Conservation (phyloP, 2,797 vertebrate genomes). For the Anguilla megastoma region DNA sequence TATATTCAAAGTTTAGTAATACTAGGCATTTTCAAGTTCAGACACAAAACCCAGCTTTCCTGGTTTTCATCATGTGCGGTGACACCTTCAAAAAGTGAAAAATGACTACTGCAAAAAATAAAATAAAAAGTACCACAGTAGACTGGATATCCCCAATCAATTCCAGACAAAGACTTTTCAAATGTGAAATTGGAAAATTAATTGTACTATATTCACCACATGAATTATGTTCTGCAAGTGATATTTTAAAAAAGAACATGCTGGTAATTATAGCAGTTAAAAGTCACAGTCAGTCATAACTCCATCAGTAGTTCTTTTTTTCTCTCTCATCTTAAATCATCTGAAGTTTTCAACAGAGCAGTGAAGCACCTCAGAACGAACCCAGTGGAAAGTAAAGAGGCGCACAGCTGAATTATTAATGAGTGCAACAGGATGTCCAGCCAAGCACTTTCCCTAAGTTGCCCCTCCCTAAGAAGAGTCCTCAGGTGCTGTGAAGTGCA, state of each 20-base stretch:
- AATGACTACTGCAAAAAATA: neutral
- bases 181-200: neutral
- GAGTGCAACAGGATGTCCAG: neutral
- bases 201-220: neutral
- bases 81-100: neutral
- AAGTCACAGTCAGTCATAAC: neutral
- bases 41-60: neutral
- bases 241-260: neutral
- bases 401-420: neutral
- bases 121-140: neutral
- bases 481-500: neutral
- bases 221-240: neutral
- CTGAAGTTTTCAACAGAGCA: neutral
- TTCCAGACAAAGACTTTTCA: neutral
- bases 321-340: neutral
- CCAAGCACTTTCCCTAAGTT: neutral
- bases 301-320: neutral
- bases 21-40: slow-evolving; percentile 1
- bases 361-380: neutral
- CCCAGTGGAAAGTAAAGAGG: neutral
- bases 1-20: neutral
- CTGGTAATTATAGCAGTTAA: neutral
- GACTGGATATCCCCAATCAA: neutral
- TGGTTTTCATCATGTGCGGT: neutral
- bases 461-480: neutral